Evolutionary conservation across 2,888 invertebrate species (phyloP).

Genomic region (Andricus curvator): DNA sequence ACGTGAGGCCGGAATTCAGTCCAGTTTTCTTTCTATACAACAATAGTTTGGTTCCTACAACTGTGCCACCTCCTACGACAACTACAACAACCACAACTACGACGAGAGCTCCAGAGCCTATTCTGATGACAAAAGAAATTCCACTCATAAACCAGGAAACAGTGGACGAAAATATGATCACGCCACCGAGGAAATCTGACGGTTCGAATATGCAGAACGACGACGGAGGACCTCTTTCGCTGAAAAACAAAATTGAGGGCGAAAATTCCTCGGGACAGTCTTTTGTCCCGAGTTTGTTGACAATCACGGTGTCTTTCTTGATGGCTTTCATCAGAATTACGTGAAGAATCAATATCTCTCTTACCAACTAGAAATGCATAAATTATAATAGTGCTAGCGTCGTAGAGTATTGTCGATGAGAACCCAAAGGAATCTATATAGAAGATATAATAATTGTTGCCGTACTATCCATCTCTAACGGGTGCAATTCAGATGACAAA

Average conservation of each 20-base stretch:
- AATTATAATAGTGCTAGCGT: slow-evolving; percentile 48
- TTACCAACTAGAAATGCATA: slow-evolving; percentile 45
- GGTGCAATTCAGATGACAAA: slow-evolving; percentile 41
- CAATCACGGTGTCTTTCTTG: slow-evolving; percentile 41
- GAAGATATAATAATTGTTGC: slow-evolving; percentile 47
- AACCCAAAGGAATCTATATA: slow-evolving; percentile 34
- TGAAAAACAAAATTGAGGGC: slow-evolving; percentile 67
- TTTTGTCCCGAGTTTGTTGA: slow-evolving; percentile 25
- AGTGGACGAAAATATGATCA: slow-evolving; percentile 76
- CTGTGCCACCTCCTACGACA: slow-evolving; percentile 82
- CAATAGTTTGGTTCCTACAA: slow-evolving; percentile 88
- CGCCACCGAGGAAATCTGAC: slow-evolving; percentile 75
- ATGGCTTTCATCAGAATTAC: slow-evolving; percentile 59
- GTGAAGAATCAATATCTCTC: slow-evolving; percentile 60
- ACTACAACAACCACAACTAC: slow-evolving; percentile 78
- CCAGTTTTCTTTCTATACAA: slow-evolving; percentile 88
- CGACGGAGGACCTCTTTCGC: slow-evolving; percentile 69
- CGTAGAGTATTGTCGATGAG: slow-evolving; percentile 50
- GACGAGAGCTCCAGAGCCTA: slow-evolving; percentile 61
- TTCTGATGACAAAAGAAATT: slow-evolving; percentile 74
- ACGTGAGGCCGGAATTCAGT: slow-evolving; percentile 87
- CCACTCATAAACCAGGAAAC: slow-evolving; percentile 71
- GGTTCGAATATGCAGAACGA: slow-evolving; percentile 75
- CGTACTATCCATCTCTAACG: slow-evolving; percentile 51
- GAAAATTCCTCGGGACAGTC: slow-evolving; percentile 40